These are phyloP conservation scores for Baryphthengus martii DNA, from an alignment of 2,113 vertebrate species.

Conservation along the genomic window DNA sequence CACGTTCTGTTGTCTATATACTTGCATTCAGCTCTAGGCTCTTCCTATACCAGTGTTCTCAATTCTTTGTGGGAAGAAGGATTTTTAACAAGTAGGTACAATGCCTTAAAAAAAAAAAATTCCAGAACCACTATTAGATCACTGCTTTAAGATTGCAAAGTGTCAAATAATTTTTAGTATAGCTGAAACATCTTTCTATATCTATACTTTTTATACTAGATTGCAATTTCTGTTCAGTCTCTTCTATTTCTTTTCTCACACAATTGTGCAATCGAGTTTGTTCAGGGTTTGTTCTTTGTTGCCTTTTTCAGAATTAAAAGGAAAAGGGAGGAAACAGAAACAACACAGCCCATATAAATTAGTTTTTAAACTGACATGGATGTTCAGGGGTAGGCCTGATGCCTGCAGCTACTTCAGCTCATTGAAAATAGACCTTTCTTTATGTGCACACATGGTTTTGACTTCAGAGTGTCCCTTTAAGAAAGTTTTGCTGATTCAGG, in stretches of 20 bases:
- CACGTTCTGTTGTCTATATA: background rate
- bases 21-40: background rate
- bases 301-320: background rate
- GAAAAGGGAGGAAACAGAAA: background rate
- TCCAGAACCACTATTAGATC: background rate
- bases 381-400: background rate
- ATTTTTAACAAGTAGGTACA: background rate
- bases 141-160: background rate
- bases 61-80: background rate
- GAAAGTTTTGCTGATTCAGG: constrained; percentile 1
- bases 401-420: background rate
- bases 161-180: background rate
- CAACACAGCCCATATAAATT: background rate
- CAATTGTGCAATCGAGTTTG: background rate
- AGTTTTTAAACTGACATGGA: background rate
- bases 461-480: background rate
- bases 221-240: background rate
- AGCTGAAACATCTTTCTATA: background rate
- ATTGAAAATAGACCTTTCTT: too few species aligned
- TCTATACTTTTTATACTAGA: background rate
- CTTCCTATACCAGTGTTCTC: background rate
- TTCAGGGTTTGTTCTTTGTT: background rate
- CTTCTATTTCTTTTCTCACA: background rate
- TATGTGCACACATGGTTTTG: background rate
- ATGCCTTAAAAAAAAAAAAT: background rate